phyloP scores from a whole-genome alignment of 2,113 vertebrate genomes.

The Bostrychus sinensis region DNA sequence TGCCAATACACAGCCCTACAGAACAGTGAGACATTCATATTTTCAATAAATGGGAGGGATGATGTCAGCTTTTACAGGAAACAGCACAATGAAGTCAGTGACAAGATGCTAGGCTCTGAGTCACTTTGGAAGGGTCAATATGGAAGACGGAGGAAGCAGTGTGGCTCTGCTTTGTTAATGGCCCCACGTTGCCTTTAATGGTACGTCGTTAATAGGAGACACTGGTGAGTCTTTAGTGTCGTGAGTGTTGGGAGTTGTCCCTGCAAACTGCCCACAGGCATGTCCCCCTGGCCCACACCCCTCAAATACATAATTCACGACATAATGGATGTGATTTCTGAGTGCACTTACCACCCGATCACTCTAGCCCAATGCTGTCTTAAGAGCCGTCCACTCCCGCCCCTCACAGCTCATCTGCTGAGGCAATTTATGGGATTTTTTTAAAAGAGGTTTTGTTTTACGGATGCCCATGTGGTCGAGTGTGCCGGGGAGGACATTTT shows the following conservation, averaged over 20 bases:
- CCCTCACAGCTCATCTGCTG: conserved; percentile 39
- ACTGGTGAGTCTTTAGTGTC: conserved; percentile 53
- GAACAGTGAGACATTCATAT: conserved; percentile 40
- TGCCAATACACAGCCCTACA: neutral
- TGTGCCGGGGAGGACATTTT: conserved; percentile 59
- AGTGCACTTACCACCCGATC: conserved; percentile 78
- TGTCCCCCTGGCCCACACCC: conserved; percentile 44
- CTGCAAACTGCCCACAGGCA: conserved; percentile 48
- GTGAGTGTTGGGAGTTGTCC: conserved; percentile 34
- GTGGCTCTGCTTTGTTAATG: conserved; percentile 72
- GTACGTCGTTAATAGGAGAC: conserved; percentile 63
- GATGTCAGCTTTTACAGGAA: conserved; percentile 45
- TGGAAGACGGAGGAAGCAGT: conserved; percentile 51
- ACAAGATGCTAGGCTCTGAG: conserved; percentile 41
- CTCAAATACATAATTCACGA: conserved; percentile 81
- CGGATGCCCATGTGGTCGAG: conserved; percentile 50
- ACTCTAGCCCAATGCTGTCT: conserved; percentile 61
- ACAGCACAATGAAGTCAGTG: conserved; percentile 53
- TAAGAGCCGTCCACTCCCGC: conserved; percentile 53
- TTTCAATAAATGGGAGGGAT: conserved; percentile 25
- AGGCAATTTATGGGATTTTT: conserved; percentile 72
- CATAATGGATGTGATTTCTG: conserved; percentile 78
- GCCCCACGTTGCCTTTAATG: conserved; percentile 74
- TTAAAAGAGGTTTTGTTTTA: conserved; percentile 43
- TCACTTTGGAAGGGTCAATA: conserved; percentile 70